Percentiles rank a stretch among this genome's conserved stretches.
phyloP scores from a whole-genome alignment of 2,113 vertebrate species.

The Tragelaphus strepsiceros region DNA sequence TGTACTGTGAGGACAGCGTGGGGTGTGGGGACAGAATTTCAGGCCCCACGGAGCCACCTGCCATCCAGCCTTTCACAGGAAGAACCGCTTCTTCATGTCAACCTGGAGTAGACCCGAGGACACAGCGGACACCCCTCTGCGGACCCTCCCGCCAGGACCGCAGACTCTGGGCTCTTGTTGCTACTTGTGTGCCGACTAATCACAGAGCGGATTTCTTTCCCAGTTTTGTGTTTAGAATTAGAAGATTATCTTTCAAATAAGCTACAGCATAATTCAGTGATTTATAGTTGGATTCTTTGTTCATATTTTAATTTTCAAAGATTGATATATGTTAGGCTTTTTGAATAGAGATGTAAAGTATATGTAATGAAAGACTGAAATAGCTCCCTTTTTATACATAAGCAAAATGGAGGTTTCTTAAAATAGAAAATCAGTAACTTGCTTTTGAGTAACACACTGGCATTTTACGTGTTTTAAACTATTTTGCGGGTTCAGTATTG shows the following conservation, averaged over 20 bases:
- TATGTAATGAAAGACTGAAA: constrained; percentile 27
- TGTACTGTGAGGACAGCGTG: neutral
- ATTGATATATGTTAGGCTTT: constrained; percentile 12
- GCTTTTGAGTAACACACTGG: neutral
- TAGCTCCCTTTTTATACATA: neutral
- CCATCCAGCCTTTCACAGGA: neutral
- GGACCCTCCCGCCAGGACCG: neutral
- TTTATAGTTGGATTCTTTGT: constrained; percentile 8
- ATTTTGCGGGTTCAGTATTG: neutral
- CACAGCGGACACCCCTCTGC: neutral
- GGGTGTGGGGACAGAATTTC: neutral
- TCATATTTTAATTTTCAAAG: constrained; percentile 55
- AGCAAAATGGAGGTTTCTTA: constrained; percentile 35
- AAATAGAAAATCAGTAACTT: constrained; percentile 20
- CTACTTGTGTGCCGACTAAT: constrained; percentile 9
- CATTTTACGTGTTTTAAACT: constrained; percentile 27
- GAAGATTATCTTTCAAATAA: constrained; percentile 49
- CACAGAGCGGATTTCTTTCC: constrained; percentile 17
- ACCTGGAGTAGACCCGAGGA: neutral
- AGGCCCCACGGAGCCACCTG: neutral
- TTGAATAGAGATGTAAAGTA: constrained; percentile 25
- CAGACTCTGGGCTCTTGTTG: neutral
- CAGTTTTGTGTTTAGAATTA: constrained; percentile 36
- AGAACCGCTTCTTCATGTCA: neutral
- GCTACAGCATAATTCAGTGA: constrained; percentile 4